Evolutionary conservation across 2,888 invertebrate species (phyloP), one percentile per base, ranked within the genome.

Genomic region (Aphidoletes aphidimyza): DNA sequence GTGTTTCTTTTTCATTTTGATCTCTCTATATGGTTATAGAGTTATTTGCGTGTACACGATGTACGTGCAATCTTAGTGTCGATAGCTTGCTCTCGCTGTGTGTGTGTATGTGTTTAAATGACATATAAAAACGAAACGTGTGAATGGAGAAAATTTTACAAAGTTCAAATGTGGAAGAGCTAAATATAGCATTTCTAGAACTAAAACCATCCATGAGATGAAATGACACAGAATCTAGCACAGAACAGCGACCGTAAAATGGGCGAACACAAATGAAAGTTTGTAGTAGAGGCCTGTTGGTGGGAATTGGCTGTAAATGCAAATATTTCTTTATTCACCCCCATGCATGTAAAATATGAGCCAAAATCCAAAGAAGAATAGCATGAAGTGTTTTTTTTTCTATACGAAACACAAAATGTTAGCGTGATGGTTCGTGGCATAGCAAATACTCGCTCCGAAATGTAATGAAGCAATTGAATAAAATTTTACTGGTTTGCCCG

Each of bases 401-500:
- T n/a, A n/a, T n/a, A n/a, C n/a, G n/a, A n/a, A n/a, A n/a, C n/a
- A n/a, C n/a, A n/a, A n/a, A n/a, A n/a, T n/a, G n/a, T n/a, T n/a
- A n/a, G n/a, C n/a, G n/a, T n/a, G n/a, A n/a, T n/a, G n/a, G n/a
- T n/a, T n/a, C n/a, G n/a, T n/a, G n/a, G 69, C 34, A 30, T 9
- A 69, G 30, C 30, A 69, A 26, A n/a, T n/a, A n/a, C n/a, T 22
- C 54, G 14, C 54, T 22, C 14, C 30, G 11, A 5, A 69, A 69
- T 30, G 34, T 69, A 69, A 69, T 69, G 69, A 69, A 69, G 69
- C 69, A 69, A 69, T 69, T 69, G 30, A 69, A 69, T 69, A 69
- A 69, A 30, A 69, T 69, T 69, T 34, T 30, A 14, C 69, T 17
- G 69, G 30, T 69, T n/a, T 69, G 11, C 30, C 69, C 26, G 69